Evolutionary conservation across 2,888 invertebrate species (phyloP), one percentile per base, ranked within the genome.

Genomic region (Bellardia bayeri): DNA sequence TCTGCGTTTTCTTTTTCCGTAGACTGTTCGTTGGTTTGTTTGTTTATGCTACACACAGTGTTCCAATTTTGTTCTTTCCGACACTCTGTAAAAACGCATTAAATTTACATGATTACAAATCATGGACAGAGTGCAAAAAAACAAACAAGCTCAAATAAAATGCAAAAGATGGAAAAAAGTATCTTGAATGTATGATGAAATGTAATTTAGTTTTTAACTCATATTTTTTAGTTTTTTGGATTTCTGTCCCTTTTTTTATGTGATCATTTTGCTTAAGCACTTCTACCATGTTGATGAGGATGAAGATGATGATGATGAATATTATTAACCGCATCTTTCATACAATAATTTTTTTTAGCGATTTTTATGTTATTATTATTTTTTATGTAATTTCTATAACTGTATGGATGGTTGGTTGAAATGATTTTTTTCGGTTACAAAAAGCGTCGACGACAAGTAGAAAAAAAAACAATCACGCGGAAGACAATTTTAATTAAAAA

Each of bases 401-500:
- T 64, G 42, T 56, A 78, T 83, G 54, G 71, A 76, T 75, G 64
- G 56, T 16, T 66, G 66, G 42, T 16, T 66, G 66, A 5, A 2
- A 42, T 40, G 14, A 37, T 63, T 14, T 63, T 23, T 90, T 88
- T 90, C 90, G 82, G 51, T 79, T 71, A 86, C 14, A 61, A 69
- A 78, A 61, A 78, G 42, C 45, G 54, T 16, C 49, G 58, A 74
- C 66, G 63, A 78, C 63, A 76, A 83, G 63, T 76, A 23, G 11
- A 66, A 69, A 16, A 42, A 63, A 83, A 87, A 82, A 82, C 69
- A 87, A 84, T 75, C 75, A 75, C 69, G 75, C 85, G 83, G 74
- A 89, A 86, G 90, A 90, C 90, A 87, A 85, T 87, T 91, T 92
- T 92, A 92, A 92, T 92, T 92, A 92, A 92, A 92, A 92, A 92